Evolutionary conservation across 1,140 invertebrate species (phyloP).

Genomic region (Himalopsyche phryganea): DNA sequence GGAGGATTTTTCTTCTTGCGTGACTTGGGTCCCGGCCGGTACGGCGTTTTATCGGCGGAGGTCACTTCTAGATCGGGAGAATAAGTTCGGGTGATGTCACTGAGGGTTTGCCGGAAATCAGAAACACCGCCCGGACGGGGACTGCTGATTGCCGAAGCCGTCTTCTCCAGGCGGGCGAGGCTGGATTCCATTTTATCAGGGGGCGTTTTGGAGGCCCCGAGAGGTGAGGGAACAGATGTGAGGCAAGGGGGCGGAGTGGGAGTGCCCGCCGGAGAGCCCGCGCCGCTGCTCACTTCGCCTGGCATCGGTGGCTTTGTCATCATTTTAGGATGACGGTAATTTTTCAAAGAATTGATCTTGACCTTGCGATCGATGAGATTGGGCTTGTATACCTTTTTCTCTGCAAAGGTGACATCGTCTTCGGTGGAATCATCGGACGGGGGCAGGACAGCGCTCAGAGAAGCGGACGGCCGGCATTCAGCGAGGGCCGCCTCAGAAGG

Average conservation of each 20-base stretch:
- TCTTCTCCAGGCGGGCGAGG: constrained; percentile 46
- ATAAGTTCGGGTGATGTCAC: constrained; percentile 51
- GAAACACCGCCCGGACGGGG: constrained; percentile 45
- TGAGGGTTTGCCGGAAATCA: constrained; percentile 49
- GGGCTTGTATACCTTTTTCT: constrained; percentile 26
- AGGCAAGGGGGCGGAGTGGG: constrained; percentile 21
- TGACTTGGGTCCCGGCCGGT: constrained; percentile 40
- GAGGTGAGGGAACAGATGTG: background rate
- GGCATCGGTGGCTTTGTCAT: constrained; percentile 18
- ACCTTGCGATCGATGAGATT: constrained; percentile 35
- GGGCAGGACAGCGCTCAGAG: constrained; percentile 3
- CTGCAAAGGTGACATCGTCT: constrained; percentile 16
- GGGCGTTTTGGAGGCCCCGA: constrained; percentile 5
- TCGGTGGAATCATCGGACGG: constrained; percentile 23
- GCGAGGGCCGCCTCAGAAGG: constrained; percentile 45
- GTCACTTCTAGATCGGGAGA: constrained; percentile 39
- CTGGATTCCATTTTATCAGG: constrained; percentile 40
- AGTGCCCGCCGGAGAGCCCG: constrained; percentile 21
- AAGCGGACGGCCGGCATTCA: constrained; percentile 19
- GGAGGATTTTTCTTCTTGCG: constrained; percentile 46
- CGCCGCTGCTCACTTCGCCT: constrained; percentile 13
- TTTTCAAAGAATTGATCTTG: constrained; percentile 51
- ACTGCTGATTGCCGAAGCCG: constrained; percentile 38
- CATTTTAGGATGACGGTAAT: constrained; percentile 48
- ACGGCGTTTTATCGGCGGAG: constrained; percentile 19